Evolutionary conservation across 2,113 vertebrate genomes (phyloP).

Genomic region (Hyaena hyaena): DNA sequence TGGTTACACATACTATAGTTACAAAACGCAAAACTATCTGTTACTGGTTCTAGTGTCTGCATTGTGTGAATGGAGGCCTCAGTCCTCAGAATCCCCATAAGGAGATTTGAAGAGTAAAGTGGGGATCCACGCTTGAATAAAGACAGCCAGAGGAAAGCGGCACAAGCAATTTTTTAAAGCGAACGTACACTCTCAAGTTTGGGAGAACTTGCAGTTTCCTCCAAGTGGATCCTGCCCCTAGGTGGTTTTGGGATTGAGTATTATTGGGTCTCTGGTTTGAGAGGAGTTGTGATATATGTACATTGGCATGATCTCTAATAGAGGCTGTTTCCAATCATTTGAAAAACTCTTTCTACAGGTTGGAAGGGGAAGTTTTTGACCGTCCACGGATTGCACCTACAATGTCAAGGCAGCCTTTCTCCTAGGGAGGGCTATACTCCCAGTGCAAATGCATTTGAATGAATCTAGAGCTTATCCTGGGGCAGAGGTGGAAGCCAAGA

Average conservation of each 20-base stretch:
- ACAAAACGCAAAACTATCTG: neutral
- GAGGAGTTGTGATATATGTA: neutral
- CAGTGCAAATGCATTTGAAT: neutral
- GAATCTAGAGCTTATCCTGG: neutral
- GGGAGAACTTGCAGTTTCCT: neutral
- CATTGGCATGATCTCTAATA: neutral
- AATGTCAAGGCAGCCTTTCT: neutral
- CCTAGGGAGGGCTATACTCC: neutral
- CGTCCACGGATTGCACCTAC: neutral
- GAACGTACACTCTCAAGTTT: neutral
- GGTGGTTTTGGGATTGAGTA: neutral
- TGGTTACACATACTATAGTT: neutral
- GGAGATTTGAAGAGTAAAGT: neutral
- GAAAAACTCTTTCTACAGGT: neutral
- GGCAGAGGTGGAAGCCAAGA: neutral
- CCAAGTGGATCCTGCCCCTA: neutral
- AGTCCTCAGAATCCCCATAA: neutral
- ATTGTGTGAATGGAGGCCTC: neutral
- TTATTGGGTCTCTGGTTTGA: neutral
- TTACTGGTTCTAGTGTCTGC: neutral
- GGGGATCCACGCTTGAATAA: neutral
- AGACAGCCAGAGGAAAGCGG: neutral
- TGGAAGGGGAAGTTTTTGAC: neutral
- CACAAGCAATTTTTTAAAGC: neutral
- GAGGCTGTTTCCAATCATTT: neutral